Evolutionary conservation across 2,888 invertebrate genomes (phyloP).

Genomic region (Melinaea marsaeus): DNA sequence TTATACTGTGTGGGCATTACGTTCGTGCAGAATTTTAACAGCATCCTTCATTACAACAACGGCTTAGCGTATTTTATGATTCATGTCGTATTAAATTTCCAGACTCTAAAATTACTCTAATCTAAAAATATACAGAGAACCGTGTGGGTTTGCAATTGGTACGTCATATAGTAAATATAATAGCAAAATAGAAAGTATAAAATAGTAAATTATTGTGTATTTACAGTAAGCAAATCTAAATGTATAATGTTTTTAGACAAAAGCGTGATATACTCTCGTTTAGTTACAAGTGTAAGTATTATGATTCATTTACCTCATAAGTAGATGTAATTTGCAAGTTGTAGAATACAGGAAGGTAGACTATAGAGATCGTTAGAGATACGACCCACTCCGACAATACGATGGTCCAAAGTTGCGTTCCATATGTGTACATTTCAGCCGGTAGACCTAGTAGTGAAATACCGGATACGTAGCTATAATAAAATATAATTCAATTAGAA

Average conservation of each 20-base stretch:
- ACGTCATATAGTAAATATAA: too few relatives aligned
- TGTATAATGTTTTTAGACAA: too few relatives aligned
- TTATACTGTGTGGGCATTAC: not conserved
- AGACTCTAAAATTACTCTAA: slow-evolving; percentile 14
- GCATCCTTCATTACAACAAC: slow-evolving; percentile 1
- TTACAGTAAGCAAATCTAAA: too few relatives aligned
- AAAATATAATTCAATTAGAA: not conserved
- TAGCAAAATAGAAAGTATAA: too few relatives aligned
- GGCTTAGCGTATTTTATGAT: slow-evolving; percentile 13
- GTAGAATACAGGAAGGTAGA: slow-evolving; percentile 86
- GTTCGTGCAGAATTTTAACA: not conserved
- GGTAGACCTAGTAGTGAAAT: slow-evolving; percentile 85
- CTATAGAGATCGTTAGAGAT: slow-evolving; percentile 80
- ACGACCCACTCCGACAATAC: slow-evolving; percentile 81
- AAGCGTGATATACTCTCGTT: too few relatives aligned
- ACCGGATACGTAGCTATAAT: slow-evolving; percentile 83
- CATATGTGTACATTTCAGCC: slow-evolving; percentile 87
- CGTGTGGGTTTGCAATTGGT: not conserved
- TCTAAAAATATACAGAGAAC: slow-evolving; percentile 14
- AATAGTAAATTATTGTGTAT: too few relatives aligned
- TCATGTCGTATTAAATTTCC: slow-evolving; percentile 11
- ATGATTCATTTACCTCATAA: slow-evolving; percentile 79
- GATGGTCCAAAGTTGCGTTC: slow-evolving; percentile 84
- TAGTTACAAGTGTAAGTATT: too few relatives aligned
- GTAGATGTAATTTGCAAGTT: slow-evolving; percentile 85